Evolutionary conservation across 1,140 invertebrate species (phyloP), one percentile per base, ranked within the genome.

Genomic region (Hycleus phaleratus): DNA sequence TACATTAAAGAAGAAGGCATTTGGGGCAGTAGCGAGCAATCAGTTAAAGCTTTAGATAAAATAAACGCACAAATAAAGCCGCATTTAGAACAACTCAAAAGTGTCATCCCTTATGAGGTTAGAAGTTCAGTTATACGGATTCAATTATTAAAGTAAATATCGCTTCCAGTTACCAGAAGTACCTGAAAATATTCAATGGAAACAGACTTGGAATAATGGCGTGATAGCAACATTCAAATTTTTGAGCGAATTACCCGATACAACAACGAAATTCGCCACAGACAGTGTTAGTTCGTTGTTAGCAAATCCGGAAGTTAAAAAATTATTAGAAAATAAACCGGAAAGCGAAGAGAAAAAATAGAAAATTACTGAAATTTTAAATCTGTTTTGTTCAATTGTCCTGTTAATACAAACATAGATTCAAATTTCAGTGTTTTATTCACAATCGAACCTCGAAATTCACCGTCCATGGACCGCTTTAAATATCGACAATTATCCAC

Each of bases 71-170:
- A 73, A 58, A 61, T 75, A 38, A 76, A 74, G 38, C 78, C 78
- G 3, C 78, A 78, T 67, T 72, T 78, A 39, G 75, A 77, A 32
- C 73, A 79, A 69, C 65, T 77, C 2, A 75, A 73, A 56, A 74
- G 73, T 48, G 74, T 79, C 69, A 73, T 78, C 56, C 77, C 77
- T 4, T 77, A 78, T 66, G 75, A 78, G 71, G 78, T 78, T 55
- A 51, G 25, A 48, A 39, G 18, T 18, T 7, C 1, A 7, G 32
- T 32, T 32, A 32, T 32, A 18, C 18, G 18, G 18, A 18, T 18
- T 18, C 18, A 18, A 18, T 18, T 18, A 18, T 18, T 18, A 18
- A 18, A 18, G 1, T 18, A 18, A 18, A 18, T 18, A 18, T 32
- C 32, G 32, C 7, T 78, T 77, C 54, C 69, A 80, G 78, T 59